Evolutionary conservation across 2,797 vertebrate genomes (phyloP).

Genomic region (Cottoperca gobio): DNA sequence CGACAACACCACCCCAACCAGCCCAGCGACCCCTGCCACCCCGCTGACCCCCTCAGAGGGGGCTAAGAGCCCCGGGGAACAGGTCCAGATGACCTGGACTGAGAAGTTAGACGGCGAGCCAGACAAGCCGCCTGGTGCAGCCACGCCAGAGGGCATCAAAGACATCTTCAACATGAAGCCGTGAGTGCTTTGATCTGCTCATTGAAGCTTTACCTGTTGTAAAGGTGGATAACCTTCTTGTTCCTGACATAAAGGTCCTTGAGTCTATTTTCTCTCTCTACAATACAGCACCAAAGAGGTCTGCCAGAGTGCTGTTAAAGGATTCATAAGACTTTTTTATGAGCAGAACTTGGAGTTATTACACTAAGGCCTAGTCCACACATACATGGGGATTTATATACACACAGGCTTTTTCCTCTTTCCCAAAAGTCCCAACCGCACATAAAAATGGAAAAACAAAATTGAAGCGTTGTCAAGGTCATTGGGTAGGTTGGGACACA

Average conservation of each 20-base stretch:
- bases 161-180: slow-evolving; percentile 99
- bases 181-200: slow-evolving; percentile 82
- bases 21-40: slow-evolving; percentile 90
- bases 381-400: too few relatives aligned
- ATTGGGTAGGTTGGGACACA: too few relatives aligned
- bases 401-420: too few relatives aligned
- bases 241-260: slow-evolving; percentile 7
- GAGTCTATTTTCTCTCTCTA: slow-evolving; percentile 1
- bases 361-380: neutral
- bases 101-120: slow-evolving; percentile 94
- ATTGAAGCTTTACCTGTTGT: slow-evolving; percentile 28
- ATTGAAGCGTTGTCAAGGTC: too few relatives aligned
- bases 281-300: neutral
- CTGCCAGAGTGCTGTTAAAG: neutral
- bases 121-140: slow-evolving; percentile 89
- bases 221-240: slow-evolving; percentile 22
- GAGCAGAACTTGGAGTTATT: neutral
- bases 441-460: too few relatives aligned
- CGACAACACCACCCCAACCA: slow-evolving; percentile 91
- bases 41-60: slow-evolving; percentile 88
- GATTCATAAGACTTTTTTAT: neutral
- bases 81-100: slow-evolving; percentile 98
- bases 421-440: too few relatives aligned
- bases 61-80: slow-evolving; percentile 88
- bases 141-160: slow-evolving; percentile 94